Conservation (phyloP, 2,888 invertebrate species). For the Bhutanitis thaidina region DNA sequence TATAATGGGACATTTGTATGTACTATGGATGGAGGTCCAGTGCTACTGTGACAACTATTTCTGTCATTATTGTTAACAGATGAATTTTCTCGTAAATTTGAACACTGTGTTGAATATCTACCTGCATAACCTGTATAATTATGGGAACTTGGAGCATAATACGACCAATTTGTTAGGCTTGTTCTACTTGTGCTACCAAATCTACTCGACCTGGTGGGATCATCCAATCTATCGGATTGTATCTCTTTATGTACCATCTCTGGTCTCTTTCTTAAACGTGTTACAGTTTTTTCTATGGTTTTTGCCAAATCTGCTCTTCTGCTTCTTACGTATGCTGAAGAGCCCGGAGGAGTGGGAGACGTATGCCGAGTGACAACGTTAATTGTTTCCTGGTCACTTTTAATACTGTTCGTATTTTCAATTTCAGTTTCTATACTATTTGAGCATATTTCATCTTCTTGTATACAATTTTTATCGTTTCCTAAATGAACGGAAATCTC, state of each 20-base stretch:
- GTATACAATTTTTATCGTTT: constrained; percentile 27
- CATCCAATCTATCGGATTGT: constrained; percentile 86
- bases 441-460: constrained; percentile 29
- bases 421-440: constrained; percentile 28
- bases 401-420: constrained; percentile 32
- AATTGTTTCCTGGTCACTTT: constrained; percentile 65
- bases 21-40: constrained; percentile 53
- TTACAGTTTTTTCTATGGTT: constrained; percentile 85
- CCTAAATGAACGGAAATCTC: constrained; percentile 38
- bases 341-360: constrained; percentile 87
- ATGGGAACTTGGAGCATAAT: constrained; percentile 72
- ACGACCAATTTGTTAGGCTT: constrained; percentile 82
- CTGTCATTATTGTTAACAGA: constrained; percentile 45
- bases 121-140: constrained; percentile 71
- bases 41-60: constrained; percentile 60
- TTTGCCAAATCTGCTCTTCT: constrained; percentile 87
- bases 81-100: constrained; percentile 53
- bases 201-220: constrained; percentile 82
- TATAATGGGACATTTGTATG: constrained; percentile 33
- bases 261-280: constrained; percentile 76
- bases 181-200: constrained; percentile 81
- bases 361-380: constrained; percentile 87
- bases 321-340: constrained; percentile 81
- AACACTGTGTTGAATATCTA: constrained; percentile 68
- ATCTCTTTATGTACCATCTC: constrained; percentile 84